A percentile compares a stretch with the other conserved stretches of the same genome.
phyloP scores from a whole-genome alignment of 2,797 vertebrate species.

The Anas bahamensis region DNA sequence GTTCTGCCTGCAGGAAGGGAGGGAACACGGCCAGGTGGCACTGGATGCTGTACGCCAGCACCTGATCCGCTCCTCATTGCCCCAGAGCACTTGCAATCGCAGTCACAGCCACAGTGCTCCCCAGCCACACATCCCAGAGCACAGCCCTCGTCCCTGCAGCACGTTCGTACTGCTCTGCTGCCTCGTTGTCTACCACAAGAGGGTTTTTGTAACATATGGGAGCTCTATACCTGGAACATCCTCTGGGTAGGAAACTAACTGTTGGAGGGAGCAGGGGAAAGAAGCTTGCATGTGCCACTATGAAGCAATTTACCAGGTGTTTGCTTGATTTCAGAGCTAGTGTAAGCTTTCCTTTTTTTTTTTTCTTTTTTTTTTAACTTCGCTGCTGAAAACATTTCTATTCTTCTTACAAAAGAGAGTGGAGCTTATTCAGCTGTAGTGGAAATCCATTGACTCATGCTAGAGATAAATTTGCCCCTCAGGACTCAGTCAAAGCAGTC shows the following conservation, averaged over 20 bases:
- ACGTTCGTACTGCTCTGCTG: fast-evolving
- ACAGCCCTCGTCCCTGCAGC: neutral
- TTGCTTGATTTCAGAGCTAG: neutral
- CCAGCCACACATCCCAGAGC: neutral
- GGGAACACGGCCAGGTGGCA: neutral
- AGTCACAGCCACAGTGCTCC: fast-evolving
- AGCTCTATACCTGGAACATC: neutral
- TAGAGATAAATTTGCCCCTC: neutral
- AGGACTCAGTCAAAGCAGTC: neutral
- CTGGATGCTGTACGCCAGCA: neutral
- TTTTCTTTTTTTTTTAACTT: neutral
- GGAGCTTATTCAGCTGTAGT: neutral
- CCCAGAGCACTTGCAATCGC: neutral
- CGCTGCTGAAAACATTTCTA: neutral
- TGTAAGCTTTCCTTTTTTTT: neutral
- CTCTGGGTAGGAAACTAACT: neutral
- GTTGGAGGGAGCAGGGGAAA: neutral
- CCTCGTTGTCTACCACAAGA: fast-evolving
- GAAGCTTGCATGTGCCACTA: neutral
- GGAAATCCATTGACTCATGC: neutral
- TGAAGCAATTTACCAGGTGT: fast-evolving
- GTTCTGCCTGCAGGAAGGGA: neutral
- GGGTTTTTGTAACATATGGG: neutral
- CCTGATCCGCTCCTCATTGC: neutral
- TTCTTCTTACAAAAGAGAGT: neutral